Conservation (phyloP, 2,888 invertebrate species). For the Metalampra italica region DNA sequence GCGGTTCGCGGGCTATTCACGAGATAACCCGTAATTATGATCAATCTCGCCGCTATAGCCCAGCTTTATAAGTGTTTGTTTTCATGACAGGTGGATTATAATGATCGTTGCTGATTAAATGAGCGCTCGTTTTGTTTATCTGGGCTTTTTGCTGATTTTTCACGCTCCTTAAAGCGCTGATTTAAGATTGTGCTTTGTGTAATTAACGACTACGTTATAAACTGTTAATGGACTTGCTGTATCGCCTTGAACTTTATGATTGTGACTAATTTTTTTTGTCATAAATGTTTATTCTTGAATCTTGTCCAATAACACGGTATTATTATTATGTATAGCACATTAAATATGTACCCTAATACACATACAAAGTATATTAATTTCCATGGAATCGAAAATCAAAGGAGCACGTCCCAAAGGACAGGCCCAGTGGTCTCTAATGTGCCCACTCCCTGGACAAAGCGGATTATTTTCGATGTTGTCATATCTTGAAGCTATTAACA, state of each 20-base stretch:
- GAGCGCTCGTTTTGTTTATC: conserved; percentile 26
- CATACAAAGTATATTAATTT: conserved; percentile 56
- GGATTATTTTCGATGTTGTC: conserved; percentile 72
- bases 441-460: conserved; percentile 65
- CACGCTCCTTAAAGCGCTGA: conserved; percentile 18
- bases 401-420: conserved; percentile 56
- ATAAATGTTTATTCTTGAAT: conserved; percentile 34
- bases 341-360: conserved; percentile 49
- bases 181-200: background rate
- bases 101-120: conserved; percentile 35
- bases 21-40: conserved; percentile 57
- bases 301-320: conserved; percentile 7
- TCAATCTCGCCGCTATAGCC: conserved; percentile 38
- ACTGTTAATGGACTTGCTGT: background rate
- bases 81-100: conserved; percentile 59
- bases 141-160: conserved; percentile 28
- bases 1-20: conserved; percentile 43
- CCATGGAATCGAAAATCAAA: conserved; percentile 71
- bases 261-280: conserved; percentile 16
- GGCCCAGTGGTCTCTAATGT: conserved; percentile 50
- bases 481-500: conserved; percentile 67
- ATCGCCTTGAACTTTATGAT: background rate
- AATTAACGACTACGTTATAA: background rate
- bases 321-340: conserved; percentile 22
- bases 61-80: conserved; percentile 57